Evolutionary conservation across 2,888 invertebrate genomes (phyloP).

Genomic region (Dasypolia templi): DNA sequence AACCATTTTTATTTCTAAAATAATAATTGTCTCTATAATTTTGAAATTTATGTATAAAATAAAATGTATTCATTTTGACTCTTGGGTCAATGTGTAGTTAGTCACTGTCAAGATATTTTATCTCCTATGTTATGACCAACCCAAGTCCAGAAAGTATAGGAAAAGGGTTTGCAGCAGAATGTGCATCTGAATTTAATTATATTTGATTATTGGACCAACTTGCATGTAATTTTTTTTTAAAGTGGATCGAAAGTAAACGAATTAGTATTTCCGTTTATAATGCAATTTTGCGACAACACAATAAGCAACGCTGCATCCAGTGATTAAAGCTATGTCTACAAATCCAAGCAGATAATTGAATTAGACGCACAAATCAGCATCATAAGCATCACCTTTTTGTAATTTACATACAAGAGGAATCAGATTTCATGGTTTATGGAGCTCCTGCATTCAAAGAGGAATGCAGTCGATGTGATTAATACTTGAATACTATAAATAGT

Average conservation of each 20-base stretch:
- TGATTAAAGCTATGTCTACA: not conserved
- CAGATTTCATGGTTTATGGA: conserved; percentile 12
- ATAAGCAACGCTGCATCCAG: conserved; percentile 10
- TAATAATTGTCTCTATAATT: not conserved
- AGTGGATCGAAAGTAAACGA: conserved; percentile 42
- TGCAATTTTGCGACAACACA: not conserved
- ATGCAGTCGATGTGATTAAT: conserved; percentile 1
- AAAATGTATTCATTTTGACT: not conserved
- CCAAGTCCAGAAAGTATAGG: not conserved
- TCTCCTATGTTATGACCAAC: not conserved
- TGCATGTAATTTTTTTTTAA: not conserved
- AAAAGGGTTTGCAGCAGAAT: not conserved
- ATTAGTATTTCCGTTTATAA: conserved; percentile 35
- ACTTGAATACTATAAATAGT: not conserved
- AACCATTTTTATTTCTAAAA: no score
- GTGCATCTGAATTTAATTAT: not conserved
- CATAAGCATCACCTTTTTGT: conserved; percentile 9
- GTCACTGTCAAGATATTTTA: not conserved
- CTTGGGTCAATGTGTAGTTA: not conserved
- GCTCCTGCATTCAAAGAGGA: conserved; percentile 4
- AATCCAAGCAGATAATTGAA: conserved; percentile 27
- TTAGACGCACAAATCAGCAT: conserved; percentile 4
- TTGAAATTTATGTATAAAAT: not conserved
- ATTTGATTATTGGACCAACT: not conserved
- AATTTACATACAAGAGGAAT: conserved; percentile 3